These are phyloP conservation scores for Plectropomus leopardus DNA, from an alignment of 2,113 vertebrate species.

Conservation along the genomic window DNA sequence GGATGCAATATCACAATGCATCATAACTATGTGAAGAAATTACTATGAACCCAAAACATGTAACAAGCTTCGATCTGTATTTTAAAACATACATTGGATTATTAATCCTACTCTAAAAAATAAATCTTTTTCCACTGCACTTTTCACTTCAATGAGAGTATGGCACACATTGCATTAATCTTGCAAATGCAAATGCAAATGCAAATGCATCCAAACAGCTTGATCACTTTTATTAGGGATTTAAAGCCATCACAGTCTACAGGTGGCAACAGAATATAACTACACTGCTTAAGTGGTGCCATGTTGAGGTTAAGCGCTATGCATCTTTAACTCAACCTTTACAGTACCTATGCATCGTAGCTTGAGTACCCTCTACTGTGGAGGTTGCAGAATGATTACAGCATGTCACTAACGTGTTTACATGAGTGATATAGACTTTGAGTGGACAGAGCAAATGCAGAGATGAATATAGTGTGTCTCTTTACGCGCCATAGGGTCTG, in stretches of 20 bases:
- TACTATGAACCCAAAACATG: background rate
- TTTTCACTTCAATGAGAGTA: background rate
- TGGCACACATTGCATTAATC: background rate
- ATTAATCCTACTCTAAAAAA: background rate
- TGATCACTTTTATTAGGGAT: background rate
- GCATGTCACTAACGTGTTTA: slow-evolving; percentile 8
- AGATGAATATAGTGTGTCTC: slow-evolving; percentile 4
- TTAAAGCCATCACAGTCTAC: background rate
- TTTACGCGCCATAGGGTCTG: slow-evolving; percentile 19
- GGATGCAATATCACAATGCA: background rate
- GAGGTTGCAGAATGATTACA: slow-evolving; percentile 3
- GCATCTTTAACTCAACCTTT: background rate
- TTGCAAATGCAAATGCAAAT: background rate
- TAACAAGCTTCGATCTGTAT: background rate
- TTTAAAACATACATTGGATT: background rate
- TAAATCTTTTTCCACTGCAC: background rate
- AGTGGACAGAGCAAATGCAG: slow-evolving; percentile 7
- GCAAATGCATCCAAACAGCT: background rate
- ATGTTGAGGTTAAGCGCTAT: background rate
- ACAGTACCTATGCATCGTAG: background rate
- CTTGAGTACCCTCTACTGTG: background rate
- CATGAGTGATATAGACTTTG: background rate
- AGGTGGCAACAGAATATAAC: background rate
- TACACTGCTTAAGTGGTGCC: background rate
- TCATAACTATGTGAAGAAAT: background rate